Evolutionary conservation across 2,113 vertebrate genomes (phyloP).

Genomic region (Notothenia rossii): DNA sequence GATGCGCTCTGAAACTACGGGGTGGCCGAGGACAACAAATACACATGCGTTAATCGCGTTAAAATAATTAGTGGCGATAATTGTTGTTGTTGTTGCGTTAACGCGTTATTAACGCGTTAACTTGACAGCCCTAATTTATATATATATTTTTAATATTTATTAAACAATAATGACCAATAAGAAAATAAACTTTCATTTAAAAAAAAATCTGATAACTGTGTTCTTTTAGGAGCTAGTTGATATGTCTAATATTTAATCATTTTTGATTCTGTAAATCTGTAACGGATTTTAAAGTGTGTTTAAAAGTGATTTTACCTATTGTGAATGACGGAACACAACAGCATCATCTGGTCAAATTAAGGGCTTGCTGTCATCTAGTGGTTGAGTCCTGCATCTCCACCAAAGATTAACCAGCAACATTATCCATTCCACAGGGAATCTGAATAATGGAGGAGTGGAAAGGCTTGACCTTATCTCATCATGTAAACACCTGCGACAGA

Average conservation of each 20-base stretch:
- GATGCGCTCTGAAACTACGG: no score
- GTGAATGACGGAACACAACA: background rate
- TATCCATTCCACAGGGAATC: background rate
- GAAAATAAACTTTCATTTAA: conserved; percentile 16
- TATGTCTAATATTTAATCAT: background rate
- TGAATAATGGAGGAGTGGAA: background rate
- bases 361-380: conserved; percentile 65
- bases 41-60: no score
- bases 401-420: background rate
- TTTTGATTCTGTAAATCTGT: background rate
- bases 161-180: conserved; percentile 5
- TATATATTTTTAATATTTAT: background rate
- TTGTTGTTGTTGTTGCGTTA: no score
- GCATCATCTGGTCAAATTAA: background rate
- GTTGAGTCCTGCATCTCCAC: background rate
- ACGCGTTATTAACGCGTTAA: no score
- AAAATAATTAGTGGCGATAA: no score
- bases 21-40: no score
- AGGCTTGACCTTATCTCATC: background rate
- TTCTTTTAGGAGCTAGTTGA: background rate
- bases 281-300: background rate
- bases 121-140: no score
- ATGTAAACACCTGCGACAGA: background rate
- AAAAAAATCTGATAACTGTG: background rate
- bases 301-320: no score